phyloP scores from a whole-genome alignment of 2,888 invertebrate species.

The Pyrgus malvae region DNA sequence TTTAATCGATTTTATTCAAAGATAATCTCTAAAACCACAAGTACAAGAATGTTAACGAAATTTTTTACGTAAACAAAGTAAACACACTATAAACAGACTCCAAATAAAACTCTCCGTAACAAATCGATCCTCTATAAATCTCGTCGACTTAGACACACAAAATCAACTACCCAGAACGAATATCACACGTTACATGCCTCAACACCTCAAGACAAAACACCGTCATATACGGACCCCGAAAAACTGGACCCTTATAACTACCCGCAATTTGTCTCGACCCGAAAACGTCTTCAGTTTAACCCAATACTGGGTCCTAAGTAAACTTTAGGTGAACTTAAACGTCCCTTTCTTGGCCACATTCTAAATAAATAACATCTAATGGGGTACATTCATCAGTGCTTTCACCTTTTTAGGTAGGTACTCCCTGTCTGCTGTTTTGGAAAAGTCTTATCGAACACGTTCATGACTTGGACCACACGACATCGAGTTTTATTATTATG shows the following conservation, averaged over 20 bases:
- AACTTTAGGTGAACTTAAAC: slow-evolving; percentile 79
- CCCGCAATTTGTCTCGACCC: slow-evolving; percentile 67
- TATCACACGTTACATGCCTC: slow-evolving; percentile 19
- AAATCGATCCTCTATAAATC: slow-evolving; percentile 26
- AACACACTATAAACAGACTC: neutral
- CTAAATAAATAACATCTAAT: slow-evolving; percentile 83
- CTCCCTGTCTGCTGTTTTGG: slow-evolving; percentile 72
- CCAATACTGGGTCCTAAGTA: slow-evolving; percentile 79
- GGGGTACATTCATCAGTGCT: slow-evolving; percentile 82
- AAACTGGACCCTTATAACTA: slow-evolving; percentile 77
- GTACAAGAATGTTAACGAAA: no score
- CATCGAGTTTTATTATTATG: slow-evolving; percentile 36
- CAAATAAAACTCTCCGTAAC: slow-evolving; percentile 14
- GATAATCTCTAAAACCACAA: no score
- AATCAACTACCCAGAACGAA: slow-evolving; percentile 19
- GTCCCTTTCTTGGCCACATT: slow-evolving; percentile 79
- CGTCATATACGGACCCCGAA: slow-evolving; percentile 69
- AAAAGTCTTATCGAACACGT: slow-evolving; percentile 57
- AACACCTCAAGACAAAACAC: slow-evolving; percentile 62
- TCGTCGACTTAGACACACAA: slow-evolving; percentile 17
- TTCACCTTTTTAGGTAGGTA: slow-evolving; percentile 79
- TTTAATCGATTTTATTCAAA: no score
- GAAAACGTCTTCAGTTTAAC: slow-evolving; percentile 76
- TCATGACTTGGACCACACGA: slow-evolving; percentile 33
- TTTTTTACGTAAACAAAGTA: neutral